phyloP scores from a whole-genome alignment of 2,113 vertebrate genomes.

The Sinocyclocheilus anophthalmus region DNA sequence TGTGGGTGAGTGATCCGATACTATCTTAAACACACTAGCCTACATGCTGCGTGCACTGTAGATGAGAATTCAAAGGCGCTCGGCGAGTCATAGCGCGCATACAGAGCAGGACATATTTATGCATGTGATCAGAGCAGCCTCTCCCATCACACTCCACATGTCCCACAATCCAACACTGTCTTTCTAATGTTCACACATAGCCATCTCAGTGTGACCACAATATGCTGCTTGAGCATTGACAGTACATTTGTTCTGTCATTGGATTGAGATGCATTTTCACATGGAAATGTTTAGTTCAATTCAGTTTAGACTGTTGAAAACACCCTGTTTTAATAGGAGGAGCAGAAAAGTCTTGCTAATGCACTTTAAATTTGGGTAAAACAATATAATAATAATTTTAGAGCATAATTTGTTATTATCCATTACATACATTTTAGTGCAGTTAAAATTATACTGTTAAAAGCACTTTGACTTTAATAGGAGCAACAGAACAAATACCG shows the following conservation, averaged over 20 bases:
- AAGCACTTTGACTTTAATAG: neutral
- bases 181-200: constrained; percentile 1
- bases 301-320: neutral
- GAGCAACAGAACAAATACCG: neutral
- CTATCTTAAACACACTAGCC: constrained; percentile 22
- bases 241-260: neutral
- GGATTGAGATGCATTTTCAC: neutral
- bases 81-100: constrained; percentile 14
- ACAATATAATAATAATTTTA: neutral
- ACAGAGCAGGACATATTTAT: constrained; percentile 42
- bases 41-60: neutral
- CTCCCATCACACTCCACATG: constrained; percentile 28
- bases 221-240: neutral
- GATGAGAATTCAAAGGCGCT: constrained; percentile 35
- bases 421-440: neutral
- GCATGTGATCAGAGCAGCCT: constrained; percentile 11
- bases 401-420: neutral
- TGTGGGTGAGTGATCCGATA: constrained; percentile 3
- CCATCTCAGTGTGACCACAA: neutral
- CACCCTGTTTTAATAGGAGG: neutral
- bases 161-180: constrained; percentile 34
- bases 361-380: neutral
- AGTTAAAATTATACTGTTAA: neutral
- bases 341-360: neutral
- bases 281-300: neutral